These are phyloP conservation scores for Aramus guarauna DNA, from an alignment of 2,113 vertebrate species.

Conservation along the genomic window DNA sequence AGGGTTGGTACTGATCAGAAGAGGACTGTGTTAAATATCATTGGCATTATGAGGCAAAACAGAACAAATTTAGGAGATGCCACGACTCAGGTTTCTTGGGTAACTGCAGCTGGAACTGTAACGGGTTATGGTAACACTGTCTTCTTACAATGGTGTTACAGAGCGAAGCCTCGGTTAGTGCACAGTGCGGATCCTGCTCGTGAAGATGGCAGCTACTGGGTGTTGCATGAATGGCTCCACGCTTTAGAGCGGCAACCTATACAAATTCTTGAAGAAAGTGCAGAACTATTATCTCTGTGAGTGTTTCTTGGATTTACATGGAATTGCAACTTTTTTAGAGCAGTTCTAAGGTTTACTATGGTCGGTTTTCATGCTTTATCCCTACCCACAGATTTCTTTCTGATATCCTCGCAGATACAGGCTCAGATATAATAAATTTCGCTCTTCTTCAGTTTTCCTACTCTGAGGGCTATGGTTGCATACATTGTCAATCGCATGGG, in stretches of 20 bases:
- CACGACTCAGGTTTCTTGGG: neutral
- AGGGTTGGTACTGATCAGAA: neutral
- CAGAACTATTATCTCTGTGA: neutral
- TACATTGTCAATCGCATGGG: neutral
- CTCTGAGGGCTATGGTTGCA: neutral
- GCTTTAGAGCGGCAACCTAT: neutral
- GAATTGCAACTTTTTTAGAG: neutral
- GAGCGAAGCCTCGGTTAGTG: rapidly evolving
- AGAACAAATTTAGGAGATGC: neutral
- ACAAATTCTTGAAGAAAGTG: neutral
- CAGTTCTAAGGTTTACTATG: neutral
- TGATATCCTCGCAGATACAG: neutral
- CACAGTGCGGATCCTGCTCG: neutral
- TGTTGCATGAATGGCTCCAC: neutral
- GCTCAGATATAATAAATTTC: neutral
- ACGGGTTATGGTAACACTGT: neutral
- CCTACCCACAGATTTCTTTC: neutral
- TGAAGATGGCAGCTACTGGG: neutral
- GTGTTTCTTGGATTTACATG: neutral
- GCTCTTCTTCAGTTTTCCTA: neutral
- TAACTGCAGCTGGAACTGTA: neutral
- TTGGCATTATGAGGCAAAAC: neutral
- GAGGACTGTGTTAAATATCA: neutral
- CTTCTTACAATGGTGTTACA: neutral
- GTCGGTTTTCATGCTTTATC: neutral